Base-by-base conservation (phyloP, 2,888 invertebrate species). In the Mesoligia furuncula region DNA sequence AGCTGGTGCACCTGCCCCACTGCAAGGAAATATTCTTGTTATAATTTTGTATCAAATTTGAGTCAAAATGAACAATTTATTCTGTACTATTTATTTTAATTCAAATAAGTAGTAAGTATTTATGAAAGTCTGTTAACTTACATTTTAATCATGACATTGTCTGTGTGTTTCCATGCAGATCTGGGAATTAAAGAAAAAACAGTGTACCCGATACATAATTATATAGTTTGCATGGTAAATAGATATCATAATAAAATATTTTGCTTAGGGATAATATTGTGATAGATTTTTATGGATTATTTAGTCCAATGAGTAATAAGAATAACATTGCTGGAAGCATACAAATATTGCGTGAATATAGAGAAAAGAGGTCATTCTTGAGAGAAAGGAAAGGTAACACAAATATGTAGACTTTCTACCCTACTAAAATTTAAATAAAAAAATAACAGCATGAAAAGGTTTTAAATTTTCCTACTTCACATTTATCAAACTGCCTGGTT, bases 1-100 rank as follows among this genome's bases (percentile, higher is more conserved):
- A 74, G 97, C 96, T 80, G 97, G 97, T 80, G 97, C 97, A 69
- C 97, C 97, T 65, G 96, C 96, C 74, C 95, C 93, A 89, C 95
- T 96, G 90, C 17, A 93, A 92, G 62, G 24, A 78, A 77, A 81
- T 76, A 39, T 48, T 69, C 13, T 65, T 80, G 42, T 80, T 77
- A 74, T 20, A 54, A 65, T 67, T 48, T 67, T 65, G 7, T 59
- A 15, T 51, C 0, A 42, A 31, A 59, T 27, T 64, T 57, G 24
- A 27, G 20, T 54, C 6, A 45, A 65, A 51, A 20, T 39, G 13
- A 4, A 24, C 13, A 24, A 36, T 31, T 36, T 62, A 31, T 61
- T 31, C 20, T 24, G 2, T 48, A 68, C 24, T 51, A 36, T n/a
- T 67, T 31, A 69, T 57, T 59, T 59, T 13, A 57, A 36, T 71